Percentiles rank a stretch among this genome's conserved stretches.
phyloP scores from a whole-genome alignment of 2,888 invertebrate genomes.

The Metopia argyrocephala region DNA sequence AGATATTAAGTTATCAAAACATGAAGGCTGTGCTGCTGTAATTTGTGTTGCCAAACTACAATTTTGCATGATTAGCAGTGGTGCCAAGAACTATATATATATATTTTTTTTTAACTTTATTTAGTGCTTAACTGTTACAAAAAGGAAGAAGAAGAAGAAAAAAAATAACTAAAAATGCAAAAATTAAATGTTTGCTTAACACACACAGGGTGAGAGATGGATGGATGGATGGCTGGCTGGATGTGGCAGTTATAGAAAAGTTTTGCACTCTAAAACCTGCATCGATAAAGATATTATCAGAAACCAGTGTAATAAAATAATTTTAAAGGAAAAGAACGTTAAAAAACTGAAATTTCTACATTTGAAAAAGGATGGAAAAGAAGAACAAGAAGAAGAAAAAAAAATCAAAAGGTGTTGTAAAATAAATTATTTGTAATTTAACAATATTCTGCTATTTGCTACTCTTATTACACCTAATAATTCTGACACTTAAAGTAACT shows the following conservation, averaged over 20 bases:
- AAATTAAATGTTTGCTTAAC: conserved; percentile 47
- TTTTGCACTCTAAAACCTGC: neutral
- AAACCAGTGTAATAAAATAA: neutral
- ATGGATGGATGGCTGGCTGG: neutral
- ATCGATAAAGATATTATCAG: neutral
- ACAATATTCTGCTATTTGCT: conserved; percentile 52
- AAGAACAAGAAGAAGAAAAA: neutral
- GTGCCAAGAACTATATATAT: conserved; percentile 23
- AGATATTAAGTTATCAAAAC: conserved; percentile 55
- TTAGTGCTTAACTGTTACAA: too few relatives aligned
- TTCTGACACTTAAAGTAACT: neutral
- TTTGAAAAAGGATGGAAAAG: too few relatives aligned
- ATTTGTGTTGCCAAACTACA: neutral
- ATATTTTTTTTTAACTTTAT: too few relatives aligned
- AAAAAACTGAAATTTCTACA: too few relatives aligned
- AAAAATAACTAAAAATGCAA: too few relatives aligned
- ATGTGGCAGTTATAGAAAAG: neutral
- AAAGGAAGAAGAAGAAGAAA: too few relatives aligned
- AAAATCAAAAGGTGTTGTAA: conserved; percentile 56
- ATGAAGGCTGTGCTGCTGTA: neutral
- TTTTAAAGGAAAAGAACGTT: neutral
- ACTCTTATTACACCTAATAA: conserved; percentile 46
- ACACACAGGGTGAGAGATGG: neutral
- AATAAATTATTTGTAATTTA: conserved; percentile 62
- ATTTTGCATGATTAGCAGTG: conserved; percentile 24